phyloP scores from a whole-genome alignment of 2,888 invertebrate genomes.

The Chalcosyrphus nemorum region DNA sequence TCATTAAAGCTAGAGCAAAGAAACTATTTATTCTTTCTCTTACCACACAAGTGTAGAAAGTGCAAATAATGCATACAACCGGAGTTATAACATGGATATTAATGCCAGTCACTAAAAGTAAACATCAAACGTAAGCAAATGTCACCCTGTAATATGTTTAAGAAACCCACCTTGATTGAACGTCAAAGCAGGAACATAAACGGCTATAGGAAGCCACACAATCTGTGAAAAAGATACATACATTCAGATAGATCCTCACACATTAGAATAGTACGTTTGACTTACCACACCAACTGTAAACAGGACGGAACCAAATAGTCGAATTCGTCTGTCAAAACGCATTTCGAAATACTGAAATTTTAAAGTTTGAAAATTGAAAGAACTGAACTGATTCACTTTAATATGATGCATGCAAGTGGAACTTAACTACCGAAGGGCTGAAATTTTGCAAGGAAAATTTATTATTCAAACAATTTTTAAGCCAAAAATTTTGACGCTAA shows the following conservation, averaged over 20 bases:
- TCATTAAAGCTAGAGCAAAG: neutral
- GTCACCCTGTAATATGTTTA: no score
- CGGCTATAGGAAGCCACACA: slow-evolving; percentile 81
- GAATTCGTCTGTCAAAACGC: slow-evolving; percentile 87
- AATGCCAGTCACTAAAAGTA: slow-evolving; percentile 84
- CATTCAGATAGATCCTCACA: neutral
- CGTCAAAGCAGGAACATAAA: slow-evolving; percentile 89
- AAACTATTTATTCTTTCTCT: slow-evolving; percentile 76
- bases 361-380: neutral
- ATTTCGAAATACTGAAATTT: slow-evolving; percentile 87
- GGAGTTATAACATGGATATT: slow-evolving; percentile 91
- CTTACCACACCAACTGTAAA: slow-evolving; percentile 88
- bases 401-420: neutral
- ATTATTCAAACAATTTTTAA: no score
- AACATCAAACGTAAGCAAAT: no score
- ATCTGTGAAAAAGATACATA: slow-evolving; percentile 73
- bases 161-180: slow-evolving; percentile 89
- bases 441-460: neutral
- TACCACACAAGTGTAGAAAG: slow-evolving; percentile 95
- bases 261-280: slow-evolving; percentile 63
- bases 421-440: neutral
- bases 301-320: slow-evolving; percentile 87
- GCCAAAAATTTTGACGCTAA: no score
- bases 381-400: neutral
- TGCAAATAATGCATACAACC: slow-evolving; percentile 89